Percentiles rank a stretch among this genome's conserved stretches.
phyloP scores from a whole-genome alignment of 2,888 invertebrate species.

The Thysanoteuthis rhombus region DNA sequence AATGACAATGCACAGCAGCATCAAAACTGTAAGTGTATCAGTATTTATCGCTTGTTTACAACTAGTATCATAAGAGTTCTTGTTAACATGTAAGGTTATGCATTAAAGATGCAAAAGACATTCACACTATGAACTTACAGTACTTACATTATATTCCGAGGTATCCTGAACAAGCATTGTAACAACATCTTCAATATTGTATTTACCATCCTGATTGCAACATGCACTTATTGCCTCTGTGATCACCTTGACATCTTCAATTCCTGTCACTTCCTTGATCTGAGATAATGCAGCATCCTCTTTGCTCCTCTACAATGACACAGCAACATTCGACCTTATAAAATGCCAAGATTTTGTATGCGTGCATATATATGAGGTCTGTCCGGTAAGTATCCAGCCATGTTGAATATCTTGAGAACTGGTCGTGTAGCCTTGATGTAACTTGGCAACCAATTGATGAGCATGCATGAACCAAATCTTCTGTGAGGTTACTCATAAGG shows the following conservation, averaged over 20 bases:
- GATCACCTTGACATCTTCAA: constrained; percentile 57
- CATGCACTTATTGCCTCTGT: constrained; percentile 63
- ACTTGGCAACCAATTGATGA: too few relatives aligned
- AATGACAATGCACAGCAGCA: not conserved
- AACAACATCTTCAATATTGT: constrained; percentile 64
- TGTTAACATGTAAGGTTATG: not conserved
- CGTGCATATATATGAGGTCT: too few relatives aligned
- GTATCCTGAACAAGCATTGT: constrained; percentile 58
- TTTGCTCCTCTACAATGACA: constrained; percentile 20
- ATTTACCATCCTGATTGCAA: constrained; percentile 58
- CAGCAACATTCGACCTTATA: not conserved
- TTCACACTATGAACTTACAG: not conserved
- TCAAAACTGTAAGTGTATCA: not conserved
- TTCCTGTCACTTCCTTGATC: constrained; percentile 61
- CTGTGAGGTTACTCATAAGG: too few relatives aligned
- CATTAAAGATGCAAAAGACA: not conserved
- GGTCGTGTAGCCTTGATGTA: too few relatives aligned
- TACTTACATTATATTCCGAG: constrained; percentile 34
- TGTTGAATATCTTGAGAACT: too few relatives aligned
- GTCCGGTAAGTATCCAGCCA: too few relatives aligned
- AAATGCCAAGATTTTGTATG: not conserved
- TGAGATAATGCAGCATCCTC: constrained; percentile 36
- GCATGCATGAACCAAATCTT: too few relatives aligned
- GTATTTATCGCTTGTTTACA: not conserved
- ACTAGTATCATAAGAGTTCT: not conserved